Percentiles rank a stretch among this genome's conserved stretches.
These are phyloP conservation scores for Leuciscus waleckii DNA, from an alignment of 2,797 vertebrate species.

Conservation along the genomic window DNA sequence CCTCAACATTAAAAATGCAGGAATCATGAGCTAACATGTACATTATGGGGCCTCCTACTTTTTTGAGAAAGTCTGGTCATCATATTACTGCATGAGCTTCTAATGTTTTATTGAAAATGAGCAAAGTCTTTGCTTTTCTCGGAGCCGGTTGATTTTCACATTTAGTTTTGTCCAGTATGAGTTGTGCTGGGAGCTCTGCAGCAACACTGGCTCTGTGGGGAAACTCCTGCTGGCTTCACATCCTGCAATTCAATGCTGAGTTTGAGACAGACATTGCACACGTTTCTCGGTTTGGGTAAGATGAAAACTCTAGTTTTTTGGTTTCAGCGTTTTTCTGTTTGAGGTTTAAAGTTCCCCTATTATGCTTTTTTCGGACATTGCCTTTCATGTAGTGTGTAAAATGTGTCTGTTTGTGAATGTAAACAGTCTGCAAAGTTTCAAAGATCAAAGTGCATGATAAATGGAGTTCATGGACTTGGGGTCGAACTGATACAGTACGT, in stretches of 20 bases:
- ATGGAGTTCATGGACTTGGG: not conserved
- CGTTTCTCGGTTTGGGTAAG: not conserved
- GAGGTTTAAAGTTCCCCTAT: not conserved
- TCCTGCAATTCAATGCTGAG: not conserved
- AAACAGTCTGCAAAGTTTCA: not conserved
- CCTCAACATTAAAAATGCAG: not conserved
- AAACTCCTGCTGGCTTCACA: conserved; percentile 31
- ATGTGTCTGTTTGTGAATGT: not conserved
- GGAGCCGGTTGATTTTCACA: no score
- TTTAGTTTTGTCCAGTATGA: not conserved
- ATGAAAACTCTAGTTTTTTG: not conserved
- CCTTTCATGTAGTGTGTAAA: not conserved
- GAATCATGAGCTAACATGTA: not conserved
- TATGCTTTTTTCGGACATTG: not conserved
- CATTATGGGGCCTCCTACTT: not conserved
- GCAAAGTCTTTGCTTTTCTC: no score
- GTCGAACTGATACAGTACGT: no score
- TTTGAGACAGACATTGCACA: not conserved
- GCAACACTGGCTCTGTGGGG: conserved; percentile 4
- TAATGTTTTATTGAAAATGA: conserved; percentile 1
- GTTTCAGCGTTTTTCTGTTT: not conserved
- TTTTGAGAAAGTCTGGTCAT: not conserved
- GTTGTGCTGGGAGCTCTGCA: conserved; percentile 27
- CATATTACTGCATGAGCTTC: not conserved
- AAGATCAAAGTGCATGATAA: not conserved